A percentile compares a stretch with the other conserved stretches of the same genome.
Evolutionary conservation across 2,888 invertebrate genomes (phyloP).

Genomic region (Netelia virgata): DNA sequence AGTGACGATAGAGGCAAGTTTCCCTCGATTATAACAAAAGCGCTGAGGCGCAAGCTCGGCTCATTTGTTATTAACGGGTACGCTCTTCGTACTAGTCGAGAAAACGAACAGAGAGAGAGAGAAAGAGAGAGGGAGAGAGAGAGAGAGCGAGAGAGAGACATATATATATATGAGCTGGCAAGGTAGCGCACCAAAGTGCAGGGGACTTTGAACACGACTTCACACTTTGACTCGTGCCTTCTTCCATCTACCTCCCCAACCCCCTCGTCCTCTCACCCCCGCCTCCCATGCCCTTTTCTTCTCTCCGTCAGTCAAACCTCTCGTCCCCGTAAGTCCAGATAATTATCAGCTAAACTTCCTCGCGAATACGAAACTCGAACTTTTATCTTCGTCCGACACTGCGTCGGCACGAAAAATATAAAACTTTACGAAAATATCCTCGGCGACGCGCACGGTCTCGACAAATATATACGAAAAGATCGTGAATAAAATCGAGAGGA

Average conservation of each 20-base stretch:
- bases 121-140: constrained; percentile 37
- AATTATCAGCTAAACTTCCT: constrained; percentile 83
- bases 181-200: constrained; percentile 77
- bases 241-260: constrained; percentile 67
- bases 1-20: constrained; percentile 81
- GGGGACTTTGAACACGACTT: constrained; percentile 84
- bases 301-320: constrained; percentile 58
- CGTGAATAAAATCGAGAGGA: too few species aligned
- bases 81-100: constrained; percentile 54
- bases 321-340: constrained; percentile 81
- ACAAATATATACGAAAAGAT: too few species aligned
- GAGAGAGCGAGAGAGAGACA: constrained; percentile 5
- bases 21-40: constrained; percentile 83
- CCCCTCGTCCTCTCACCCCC: constrained; percentile 58
- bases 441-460: not conserved
- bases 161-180: constrained; percentile 10
- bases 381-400: constrained; percentile 41
- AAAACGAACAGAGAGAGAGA: constrained; percentile 37
- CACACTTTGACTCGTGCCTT: constrained; percentile 83
- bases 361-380: constrained; percentile 72
- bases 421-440: not conserved
- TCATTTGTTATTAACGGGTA: constrained; percentile 83
- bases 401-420: not conserved
- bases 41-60: constrained; percentile 77
- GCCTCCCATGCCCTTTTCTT: constrained; percentile 48